Conservation (phyloP, 2,888 invertebrate species). For the Oxystoma pomonae region DNA sequence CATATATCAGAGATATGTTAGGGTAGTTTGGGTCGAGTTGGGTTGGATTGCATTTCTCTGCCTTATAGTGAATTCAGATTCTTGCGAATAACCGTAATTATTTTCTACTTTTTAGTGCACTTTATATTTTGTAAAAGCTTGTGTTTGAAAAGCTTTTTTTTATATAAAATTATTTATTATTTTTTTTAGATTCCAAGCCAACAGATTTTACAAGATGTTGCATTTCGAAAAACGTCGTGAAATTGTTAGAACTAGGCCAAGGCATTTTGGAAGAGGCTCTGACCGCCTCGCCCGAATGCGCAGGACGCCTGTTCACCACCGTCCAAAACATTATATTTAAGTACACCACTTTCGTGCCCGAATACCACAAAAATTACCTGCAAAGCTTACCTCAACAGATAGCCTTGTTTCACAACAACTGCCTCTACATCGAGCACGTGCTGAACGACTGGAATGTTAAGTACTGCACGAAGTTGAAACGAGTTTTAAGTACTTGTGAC, state of each 20-base stretch:
- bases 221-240: slow-evolving; percentile 60
- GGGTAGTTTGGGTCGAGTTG: no score
- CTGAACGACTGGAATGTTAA: slow-evolving; percentile 62
- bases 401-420: slow-evolving; percentile 87
- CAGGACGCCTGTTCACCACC: slow-evolving; percentile 63
- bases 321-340: slow-evolving; percentile 70
- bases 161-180: neutral
- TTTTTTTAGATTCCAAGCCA: neutral
- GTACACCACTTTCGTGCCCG: slow-evolving; percentile 74
- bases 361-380: slow-evolving; percentile 73
- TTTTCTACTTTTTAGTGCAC: no score
- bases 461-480: slow-evolving; percentile 61
- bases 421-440: slow-evolving; percentile 79
- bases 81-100: no score
- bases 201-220: slow-evolving; percentile 53
- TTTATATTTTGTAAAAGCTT: no score
- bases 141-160: no score
- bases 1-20: no score
- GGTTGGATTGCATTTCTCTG: no score
- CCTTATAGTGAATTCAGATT: no score
- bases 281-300: slow-evolving; percentile 57
- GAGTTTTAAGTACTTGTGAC: slow-evolving; percentile 53
- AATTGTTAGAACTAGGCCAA: slow-evolving; percentile 60
- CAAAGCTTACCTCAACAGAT: slow-evolving; percentile 85
- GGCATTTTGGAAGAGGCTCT: slow-evolving; percentile 64